Evolutionary conservation across 2,797 vertebrate species (phyloP).

Genomic region (Tapirus indicus): DNA sequence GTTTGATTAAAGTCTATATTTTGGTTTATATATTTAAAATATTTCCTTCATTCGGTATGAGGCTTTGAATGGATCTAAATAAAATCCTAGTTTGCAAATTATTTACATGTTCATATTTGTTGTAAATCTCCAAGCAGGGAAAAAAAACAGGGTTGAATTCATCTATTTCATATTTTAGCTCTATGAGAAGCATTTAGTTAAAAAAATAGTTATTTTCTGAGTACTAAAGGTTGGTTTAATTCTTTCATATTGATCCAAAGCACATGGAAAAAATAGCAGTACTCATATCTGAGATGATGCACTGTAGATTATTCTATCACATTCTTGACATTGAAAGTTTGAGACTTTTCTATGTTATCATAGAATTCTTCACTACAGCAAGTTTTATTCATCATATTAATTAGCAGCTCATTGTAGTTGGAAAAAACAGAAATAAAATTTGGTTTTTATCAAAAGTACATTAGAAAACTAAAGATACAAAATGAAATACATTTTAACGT

Average conservation of each 20-base stretch:
- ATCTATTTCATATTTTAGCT: constrained; percentile 45
- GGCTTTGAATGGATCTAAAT: not conserved
- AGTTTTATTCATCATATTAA: not conserved
- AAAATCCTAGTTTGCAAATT: not conserved
- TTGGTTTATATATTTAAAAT: not conserved
- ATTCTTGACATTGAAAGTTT: not conserved
- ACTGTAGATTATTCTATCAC: not conserved
- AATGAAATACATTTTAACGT: not conserved
- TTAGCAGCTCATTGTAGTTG: constrained; percentile 29
- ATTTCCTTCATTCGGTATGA: not conserved
- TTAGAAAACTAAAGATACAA: constrained; percentile 10
- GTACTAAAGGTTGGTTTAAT: constrained; percentile 37
- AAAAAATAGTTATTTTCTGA: not conserved
- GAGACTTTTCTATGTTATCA: not conserved
- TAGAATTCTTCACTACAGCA: not conserved
- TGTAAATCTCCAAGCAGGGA: not conserved
- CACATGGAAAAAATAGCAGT: not conserved
- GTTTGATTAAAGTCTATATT: not conserved
- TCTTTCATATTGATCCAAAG: not conserved
- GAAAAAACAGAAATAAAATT: not conserved
- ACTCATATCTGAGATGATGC: not conserved
- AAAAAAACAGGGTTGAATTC: not conserved
- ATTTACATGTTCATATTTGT: constrained; percentile 50
- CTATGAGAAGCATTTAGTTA: not conserved
- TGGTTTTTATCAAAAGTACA: not conserved